phyloP scores from a whole-genome alignment of 2,797 vertebrate genomes.

The Cryptoprocta ferox region DNA sequence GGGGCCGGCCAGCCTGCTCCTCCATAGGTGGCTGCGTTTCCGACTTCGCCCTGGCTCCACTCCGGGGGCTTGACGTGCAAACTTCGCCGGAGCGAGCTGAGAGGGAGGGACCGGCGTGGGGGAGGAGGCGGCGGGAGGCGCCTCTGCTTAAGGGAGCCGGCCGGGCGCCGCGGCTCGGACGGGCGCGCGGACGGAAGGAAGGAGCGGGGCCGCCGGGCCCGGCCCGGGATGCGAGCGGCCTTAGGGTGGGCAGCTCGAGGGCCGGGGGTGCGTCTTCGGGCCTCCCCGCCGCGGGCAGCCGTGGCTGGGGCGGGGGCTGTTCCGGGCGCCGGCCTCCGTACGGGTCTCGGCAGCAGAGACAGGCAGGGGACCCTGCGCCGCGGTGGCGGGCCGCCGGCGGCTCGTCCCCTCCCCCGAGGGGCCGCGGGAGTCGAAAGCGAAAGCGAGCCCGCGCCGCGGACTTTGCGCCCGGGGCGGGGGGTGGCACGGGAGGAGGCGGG shows the following conservation, averaged over 20 bases:
- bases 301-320: not conserved
- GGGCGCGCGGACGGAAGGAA: conserved; percentile 75
- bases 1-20: not conserved
- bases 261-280: not conserved
- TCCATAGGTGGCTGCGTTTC: conserved; percentile 67
- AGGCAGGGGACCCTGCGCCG: not conserved
- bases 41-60: conserved; percentile 74
- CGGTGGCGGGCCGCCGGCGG: conserved; percentile 63
- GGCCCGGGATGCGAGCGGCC: conserved; percentile 72
- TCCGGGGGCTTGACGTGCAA: conserved; percentile 82
- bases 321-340: not conserved
- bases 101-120: conserved; percentile 81
- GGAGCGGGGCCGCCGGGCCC: conserved; percentile 70
- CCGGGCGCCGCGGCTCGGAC: conserved; percentile 73
- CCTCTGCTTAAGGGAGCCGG: conserved; percentile 82
- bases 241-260: conserved; percentile 51
- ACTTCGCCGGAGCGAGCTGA: conserved; percentile 81
- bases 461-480: conserved; percentile 65
- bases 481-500: not conserved
- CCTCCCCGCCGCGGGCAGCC: not conserved
- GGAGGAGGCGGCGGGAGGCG: conserved; percentile 80
- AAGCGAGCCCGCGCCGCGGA: conserved; percentile 67
- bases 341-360: not conserved
- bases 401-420: conserved; percentile 16
- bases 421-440: conserved; percentile 72